These are phyloP conservation scores for Tokudaia muenninki DNA, from an alignment of 2,797 vertebrate genomes.

Conservation along the genomic window DNA sequence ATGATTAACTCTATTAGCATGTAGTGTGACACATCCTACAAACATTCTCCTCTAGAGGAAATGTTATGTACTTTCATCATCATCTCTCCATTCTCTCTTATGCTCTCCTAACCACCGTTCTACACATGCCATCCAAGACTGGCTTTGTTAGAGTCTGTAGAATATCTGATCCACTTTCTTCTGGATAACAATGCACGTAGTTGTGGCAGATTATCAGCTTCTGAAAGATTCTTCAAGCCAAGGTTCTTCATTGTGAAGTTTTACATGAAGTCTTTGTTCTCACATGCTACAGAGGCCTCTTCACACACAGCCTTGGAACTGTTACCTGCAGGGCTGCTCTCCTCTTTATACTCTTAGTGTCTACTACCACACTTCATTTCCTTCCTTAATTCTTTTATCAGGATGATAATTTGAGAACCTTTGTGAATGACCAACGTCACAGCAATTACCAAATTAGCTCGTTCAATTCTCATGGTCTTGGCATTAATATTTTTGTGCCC, in stretches of 20 bases:
- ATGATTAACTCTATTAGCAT: neutral
- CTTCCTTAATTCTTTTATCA: constrained; percentile 1
- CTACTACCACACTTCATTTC: neutral
- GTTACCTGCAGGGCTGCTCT: neutral
- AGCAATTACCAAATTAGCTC: neutral
- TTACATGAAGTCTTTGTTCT: neutral
- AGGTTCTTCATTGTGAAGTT: neutral
- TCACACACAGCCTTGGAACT: neutral
- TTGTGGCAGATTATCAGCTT: neutral
- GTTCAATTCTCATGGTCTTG: neutral
- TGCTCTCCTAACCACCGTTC: neutral
- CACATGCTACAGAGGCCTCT: neutral
- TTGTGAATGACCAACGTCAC: neutral
- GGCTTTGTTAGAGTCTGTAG: neutral
- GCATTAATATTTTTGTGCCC: neutral
- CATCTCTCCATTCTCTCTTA: neutral
- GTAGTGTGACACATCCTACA: neutral
- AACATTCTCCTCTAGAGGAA: neutral
- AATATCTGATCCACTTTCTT: neutral
- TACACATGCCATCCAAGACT: neutral
- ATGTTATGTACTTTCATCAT: neutral
- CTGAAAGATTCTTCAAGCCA: neutral
- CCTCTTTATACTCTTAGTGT: constrained; percentile 27
- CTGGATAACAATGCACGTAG: neutral
- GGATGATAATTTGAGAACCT: neutral